Percentiles rank a stretch among this genome's conserved stretches.
Evolutionary conservation across 2,113 vertebrate genomes (phyloP).

Genomic region (Corydoras sp.): DNA sequence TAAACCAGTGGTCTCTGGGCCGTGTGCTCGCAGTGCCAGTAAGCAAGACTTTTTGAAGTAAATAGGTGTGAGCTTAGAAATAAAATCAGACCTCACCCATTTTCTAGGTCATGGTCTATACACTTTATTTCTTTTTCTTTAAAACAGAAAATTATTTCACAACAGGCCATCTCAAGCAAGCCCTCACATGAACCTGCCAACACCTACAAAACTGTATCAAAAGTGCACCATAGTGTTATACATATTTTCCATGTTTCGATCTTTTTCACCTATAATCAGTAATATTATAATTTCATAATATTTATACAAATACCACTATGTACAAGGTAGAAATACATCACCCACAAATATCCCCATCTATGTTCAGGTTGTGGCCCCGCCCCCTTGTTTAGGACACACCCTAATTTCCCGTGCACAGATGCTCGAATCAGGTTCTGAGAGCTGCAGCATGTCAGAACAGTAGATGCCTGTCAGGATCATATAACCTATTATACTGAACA

Average conservation of each 20-base stretch:
- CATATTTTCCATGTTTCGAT: constrained; percentile 66
- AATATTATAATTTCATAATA: constrained; percentile 68
- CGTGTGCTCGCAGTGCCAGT: too few species aligned
- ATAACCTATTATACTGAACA: constrained; percentile 18
- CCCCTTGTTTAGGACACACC: constrained; percentile 34
- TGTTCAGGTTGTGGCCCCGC: constrained; percentile 36
- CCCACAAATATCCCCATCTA: constrained; percentile 40
- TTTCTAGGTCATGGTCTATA: constrained; percentile 48
- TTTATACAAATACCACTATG: constrained; percentile 85
- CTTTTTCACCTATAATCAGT: constrained; percentile 55
- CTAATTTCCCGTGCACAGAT: constrained; percentile 43
- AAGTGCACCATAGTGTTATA: constrained; percentile 83
- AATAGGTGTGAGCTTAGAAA: too few species aligned
- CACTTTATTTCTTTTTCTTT: constrained; percentile 74
- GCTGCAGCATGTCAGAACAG: constrained; percentile 48
- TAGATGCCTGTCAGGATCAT: too few species aligned
- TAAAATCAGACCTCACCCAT: too few species aligned
- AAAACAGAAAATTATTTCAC: constrained; percentile 81
- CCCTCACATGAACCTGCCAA: constrained; percentile 74
- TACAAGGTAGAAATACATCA: constrained; percentile 82
- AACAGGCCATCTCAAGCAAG: constrained; percentile 75
- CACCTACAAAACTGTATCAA: constrained; percentile 84
- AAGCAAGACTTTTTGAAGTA: too few species aligned
- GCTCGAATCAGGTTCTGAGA: constrained; percentile 38
- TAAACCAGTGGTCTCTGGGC: too few species aligned